A percentile compares a stretch with the other conserved stretches of the same genome.
phyloP scores from a whole-genome alignment of 2,888 invertebrate genomes.

The Plebejus melissa region DNA sequence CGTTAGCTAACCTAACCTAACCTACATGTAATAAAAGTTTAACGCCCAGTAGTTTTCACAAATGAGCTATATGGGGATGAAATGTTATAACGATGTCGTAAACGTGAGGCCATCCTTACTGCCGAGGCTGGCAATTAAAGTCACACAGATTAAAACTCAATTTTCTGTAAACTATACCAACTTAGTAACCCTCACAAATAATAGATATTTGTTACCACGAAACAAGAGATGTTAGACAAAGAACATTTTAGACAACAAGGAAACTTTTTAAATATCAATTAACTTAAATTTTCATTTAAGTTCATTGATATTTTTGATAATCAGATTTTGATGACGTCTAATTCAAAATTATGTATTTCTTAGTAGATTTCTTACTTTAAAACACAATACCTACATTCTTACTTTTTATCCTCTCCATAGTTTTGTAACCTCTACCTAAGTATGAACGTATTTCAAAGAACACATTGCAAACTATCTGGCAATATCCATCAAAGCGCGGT shows the following conservation, averaged over 20 bases:
- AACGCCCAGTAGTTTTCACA: slow-evolving; percentile 12
- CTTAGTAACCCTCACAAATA: background rate
- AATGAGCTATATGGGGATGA: background rate
- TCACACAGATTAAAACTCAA: background rate
- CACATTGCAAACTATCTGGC: background rate
- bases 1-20: too few species aligned
- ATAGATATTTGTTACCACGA: background rate
- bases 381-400: too few species aligned
- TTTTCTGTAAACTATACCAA: background rate
- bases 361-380: too few species aligned
- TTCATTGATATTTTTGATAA: too few species aligned
- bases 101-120: background rate
- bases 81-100: slow-evolving; percentile 14
- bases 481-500: background rate
- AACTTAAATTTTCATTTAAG: too few species aligned
- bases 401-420: background rate
- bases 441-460: background rate
- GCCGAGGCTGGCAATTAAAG: slow-evolving; percentile 4
- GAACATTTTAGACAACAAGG: too few species aligned
- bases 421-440: background rate
- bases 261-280: too few species aligned
- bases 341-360: too few species aligned
- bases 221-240: too few species aligned
- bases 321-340: too few species aligned
- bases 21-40: background rate